phyloP scores from a whole-genome alignment of 2,888 invertebrate species.

The Dyspetes luteomarginatus region DNA sequence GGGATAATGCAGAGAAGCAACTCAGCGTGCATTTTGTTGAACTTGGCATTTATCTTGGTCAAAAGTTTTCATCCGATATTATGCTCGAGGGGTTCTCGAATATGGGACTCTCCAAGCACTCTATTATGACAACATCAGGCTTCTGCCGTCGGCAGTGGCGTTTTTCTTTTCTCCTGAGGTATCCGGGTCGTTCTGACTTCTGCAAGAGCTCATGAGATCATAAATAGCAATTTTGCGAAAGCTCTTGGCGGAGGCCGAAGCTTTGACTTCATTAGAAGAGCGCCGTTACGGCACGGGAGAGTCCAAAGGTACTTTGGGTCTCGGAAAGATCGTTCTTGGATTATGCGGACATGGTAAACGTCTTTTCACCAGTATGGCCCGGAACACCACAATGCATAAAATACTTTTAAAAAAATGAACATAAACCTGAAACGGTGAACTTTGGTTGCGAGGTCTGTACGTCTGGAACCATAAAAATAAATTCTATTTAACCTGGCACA shows the following conservation, averaged over 20 bases:
- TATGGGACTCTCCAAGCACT: conserved; percentile 28
- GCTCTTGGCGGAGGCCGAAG: conserved; percentile 60
- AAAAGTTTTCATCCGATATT: conserved; percentile 72
- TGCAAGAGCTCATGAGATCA: conserved; percentile 46
- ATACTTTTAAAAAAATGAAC: background rate
- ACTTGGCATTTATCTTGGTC: conserved; percentile 70
- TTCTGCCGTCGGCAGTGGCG: conserved; percentile 40
- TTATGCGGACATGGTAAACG: background rate
- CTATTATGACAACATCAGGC: conserved; percentile 19
- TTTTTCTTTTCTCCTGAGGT: conserved; percentile 47
- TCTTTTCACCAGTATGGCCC: background rate
- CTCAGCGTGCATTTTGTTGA: conserved; percentile 9
- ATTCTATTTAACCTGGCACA: conserved; percentile 31
- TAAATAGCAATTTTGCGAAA: conserved; percentile 68
- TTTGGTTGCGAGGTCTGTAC: background rate
- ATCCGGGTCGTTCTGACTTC: background rate
- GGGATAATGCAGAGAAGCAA: conserved; percentile 18
- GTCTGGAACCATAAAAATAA: conserved; percentile 18
- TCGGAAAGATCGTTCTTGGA: background rate
- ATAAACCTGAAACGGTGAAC: background rate
- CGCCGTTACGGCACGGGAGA: background rate
- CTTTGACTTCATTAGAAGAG: conserved; percentile 63
- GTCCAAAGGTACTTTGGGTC: background rate
- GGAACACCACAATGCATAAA: background rate
- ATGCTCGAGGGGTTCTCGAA: conserved; percentile 53